Percentiles rank a stretch among this genome's conserved stretches.
These are phyloP conservation scores for Serrognathus titanus DNA, from an alignment of 2,888 invertebrate species.

Conservation along the genomic window DNA sequence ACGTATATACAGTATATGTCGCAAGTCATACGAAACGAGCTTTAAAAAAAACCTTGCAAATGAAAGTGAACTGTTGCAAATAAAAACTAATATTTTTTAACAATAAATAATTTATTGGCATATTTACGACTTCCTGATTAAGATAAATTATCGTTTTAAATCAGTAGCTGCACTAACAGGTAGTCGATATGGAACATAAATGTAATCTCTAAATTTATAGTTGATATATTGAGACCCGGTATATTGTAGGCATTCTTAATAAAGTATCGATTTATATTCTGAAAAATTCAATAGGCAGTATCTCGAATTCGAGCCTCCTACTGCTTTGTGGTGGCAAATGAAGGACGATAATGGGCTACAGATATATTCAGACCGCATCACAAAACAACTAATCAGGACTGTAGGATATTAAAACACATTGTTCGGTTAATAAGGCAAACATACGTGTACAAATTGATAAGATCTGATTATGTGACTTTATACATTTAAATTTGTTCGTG, in stretches of 20 bases:
- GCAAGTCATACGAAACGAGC: no score
- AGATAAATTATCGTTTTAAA: conserved; percentile 1
- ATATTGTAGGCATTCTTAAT: not conserved
- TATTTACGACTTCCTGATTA: conserved; percentile 3
- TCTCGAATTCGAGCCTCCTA: conserved; percentile 2
- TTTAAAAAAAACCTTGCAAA: not conserved
- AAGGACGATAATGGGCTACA: conserved; percentile 1
- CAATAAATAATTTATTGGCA: conserved; percentile 3
- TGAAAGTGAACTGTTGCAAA: not conserved
- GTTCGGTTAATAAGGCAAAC: not conserved
- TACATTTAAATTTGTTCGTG: no score
- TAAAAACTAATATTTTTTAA: not conserved
- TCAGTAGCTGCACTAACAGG: conserved; percentile 2
- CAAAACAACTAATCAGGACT: conserved; percentile 1
- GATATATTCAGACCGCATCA: not conserved
- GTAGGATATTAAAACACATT: not conserved
- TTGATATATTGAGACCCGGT: not conserved
- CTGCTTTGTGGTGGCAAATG: conserved; percentile 3
- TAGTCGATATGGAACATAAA: not conserved
- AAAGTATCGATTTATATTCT: conserved; percentile 3
- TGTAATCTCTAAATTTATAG: not conserved
- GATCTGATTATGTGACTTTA: not conserved
- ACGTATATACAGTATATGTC: no score
- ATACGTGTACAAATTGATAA: not conserved
- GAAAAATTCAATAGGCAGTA: not conserved